Evolutionary conservation across 2,888 invertebrate genomes (phyloP), one percentile per base, ranked within the genome.

Genomic region (Crepidodera aurea): DNA sequence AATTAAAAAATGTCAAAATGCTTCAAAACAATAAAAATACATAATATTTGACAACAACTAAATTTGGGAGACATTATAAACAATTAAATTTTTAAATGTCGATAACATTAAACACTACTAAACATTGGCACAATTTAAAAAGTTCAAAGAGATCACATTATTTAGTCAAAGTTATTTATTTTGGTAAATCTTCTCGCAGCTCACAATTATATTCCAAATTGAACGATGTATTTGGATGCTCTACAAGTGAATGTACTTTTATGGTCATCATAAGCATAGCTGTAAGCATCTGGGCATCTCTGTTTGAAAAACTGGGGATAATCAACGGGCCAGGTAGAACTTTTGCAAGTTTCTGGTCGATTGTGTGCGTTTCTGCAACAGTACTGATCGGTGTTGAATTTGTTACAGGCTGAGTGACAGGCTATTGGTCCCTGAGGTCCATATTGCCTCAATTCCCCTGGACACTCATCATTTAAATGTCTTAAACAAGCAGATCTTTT

Each of bases 231-330:
- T 18, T 70, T 66, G 5, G 65, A 46, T n/a, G 79, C 75, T 16
- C 65, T 64, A 53, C 85, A 85, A 39, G 82, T 83, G 69, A 82
- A 84, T 0, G 82, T 82, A 69, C 82, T 83, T 53, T 81, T 79
- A 27, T 76, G 70, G 67, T 85, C 84, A 73, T 85, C 85, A 67
- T 84, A 84, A 10, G 84, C 83, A 67, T 84, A 85, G 59, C 82
- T 82, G 75, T 84, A 84, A 10, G 84, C 84, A 57, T 82, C 81
- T 1, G 85, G 84, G 69, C 85, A 85, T 5, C 77, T 73, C 0
- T 70, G 61, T 69, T 84, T 84, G 75, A 84, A 83, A 55, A 77
- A 78, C 56, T 40, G 60, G 0, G 83, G 80, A 67, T 82, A 83
- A 60, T 81, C 67, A 34, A 70, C 66, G 1, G 78, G 74, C 81